Evolutionary conservation across 2,888 invertebrate species (phyloP), one percentile per base, ranked within the genome.

Genomic region (Chaetogeoica ovagalla): DNA sequence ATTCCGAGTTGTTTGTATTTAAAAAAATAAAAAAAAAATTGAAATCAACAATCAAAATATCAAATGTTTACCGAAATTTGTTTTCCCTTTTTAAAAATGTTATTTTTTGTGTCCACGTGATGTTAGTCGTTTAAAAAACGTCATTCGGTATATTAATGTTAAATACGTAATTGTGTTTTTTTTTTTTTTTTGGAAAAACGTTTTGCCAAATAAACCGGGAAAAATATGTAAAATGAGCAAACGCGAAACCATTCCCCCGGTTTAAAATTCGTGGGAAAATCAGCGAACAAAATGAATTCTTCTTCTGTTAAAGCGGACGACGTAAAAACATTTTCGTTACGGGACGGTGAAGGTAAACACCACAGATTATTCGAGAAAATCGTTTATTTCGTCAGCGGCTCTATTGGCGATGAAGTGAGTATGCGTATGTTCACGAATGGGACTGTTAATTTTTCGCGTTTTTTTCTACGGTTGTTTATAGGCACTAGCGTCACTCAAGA

Each of bases 371-470:
- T 83, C 81, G 68, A 75, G 23, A 83, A 83, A 62, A 71, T 84
- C 43, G 83, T 84, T 57, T 83, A 83, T 82, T 83, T 84, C 81
- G 72, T 83, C 13, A 83, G 83, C 69, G 83, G 84, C 52, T 81
- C 76, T 55, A 83, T 85, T 43, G 62, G 82, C 30, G 83, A 84
- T 48, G 81, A 83, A 19, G 83, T 83, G 59, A 82, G 83, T 82
- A n/a, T 21, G 11, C 5, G 11, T 17, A 17, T 30, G 9, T 73
- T 62, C 19, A 2, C 21, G n/a, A 15, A 55, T n/a, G n/a, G 74
- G 60, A n/a, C n/a, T 63, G 17, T 60, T 76, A 69, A 66, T 69
- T 57, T 3, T 69, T 66, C 8, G 9, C 37, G 17, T 65, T 62
- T 30, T 55, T 62, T 6, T 43, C 2, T 17, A 15, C 30, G 30